Base-by-base conservation (phyloP, 2,113 vertebrate species). In the Anolis carolinensis region DNA sequence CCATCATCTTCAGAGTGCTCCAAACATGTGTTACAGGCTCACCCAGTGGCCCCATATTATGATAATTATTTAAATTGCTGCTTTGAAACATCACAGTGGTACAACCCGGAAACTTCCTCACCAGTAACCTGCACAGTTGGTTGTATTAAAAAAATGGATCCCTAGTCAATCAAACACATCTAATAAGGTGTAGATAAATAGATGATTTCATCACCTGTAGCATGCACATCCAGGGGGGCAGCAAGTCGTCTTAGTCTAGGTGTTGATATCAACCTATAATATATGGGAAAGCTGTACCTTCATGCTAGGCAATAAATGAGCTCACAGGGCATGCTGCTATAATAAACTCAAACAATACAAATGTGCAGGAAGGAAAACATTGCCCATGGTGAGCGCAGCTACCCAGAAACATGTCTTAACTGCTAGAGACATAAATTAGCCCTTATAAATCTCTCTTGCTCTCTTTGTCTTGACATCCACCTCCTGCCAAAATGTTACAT, bases 271-370 rank as follows among this genome's bases (percentile, higher is more conserved):
- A 94, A 93, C 84, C 75, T 3, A 82, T 97, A 97, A 97, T 97
- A 97, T 98, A 98, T 96, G 96, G 96, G 96, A 95, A 90, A 92
- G 85, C 95, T 89, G 84, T 95, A 94, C 92, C 95, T 95, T 95
- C 96, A 92, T 90, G 96, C 96, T 96, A 86, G 94, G 96, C 95
- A 96, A 97, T 97, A 96, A 96, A 96, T 97, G 97, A 97, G 96
- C 97, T 99, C 98, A 98, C 92, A 96, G 97, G 96, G 95, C 96
- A 78, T 96, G 96, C 96, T 95, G 95, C 96, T 96, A 95, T 94
- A 96, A 97, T 97, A 97, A 97, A 98, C 96, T 95, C 92, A 95
- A 96, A 97, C 95, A 97, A 96, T 96, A 95, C 88, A 92, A 97
- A 95, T 92, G 95, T 95, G 95, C 89, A 93, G 96, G 95, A 97